Conservation (phyloP, 2,797 vertebrate species). For the Notoglanidium macrostoma region DNA sequence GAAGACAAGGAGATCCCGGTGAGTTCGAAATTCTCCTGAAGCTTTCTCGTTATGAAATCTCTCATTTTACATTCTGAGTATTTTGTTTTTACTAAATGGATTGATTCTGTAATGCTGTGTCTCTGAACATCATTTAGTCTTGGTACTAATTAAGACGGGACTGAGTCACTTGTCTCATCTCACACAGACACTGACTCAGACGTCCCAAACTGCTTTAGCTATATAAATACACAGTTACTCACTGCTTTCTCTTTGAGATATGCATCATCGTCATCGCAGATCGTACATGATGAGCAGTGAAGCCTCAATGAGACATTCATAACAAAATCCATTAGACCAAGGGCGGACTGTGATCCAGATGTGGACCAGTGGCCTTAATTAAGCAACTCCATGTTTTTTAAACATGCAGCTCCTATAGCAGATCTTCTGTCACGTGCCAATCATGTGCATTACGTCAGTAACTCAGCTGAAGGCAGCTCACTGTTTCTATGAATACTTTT, state of each 20-base stretch:
- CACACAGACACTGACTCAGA: conserved; percentile 12
- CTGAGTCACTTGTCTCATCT: conserved; percentile 6
- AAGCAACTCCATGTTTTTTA: not conserved
- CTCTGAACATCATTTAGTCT: not conserved
- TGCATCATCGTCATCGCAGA: not conserved
- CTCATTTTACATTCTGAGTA: not conserved
- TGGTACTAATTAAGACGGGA: not conserved
- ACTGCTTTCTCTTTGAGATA: conserved; percentile 14
- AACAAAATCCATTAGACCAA: not conserved
- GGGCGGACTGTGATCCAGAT: not conserved
- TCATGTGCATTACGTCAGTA: not conserved
- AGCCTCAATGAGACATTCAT: not conserved
- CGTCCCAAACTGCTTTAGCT: not conserved
- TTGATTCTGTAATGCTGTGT: not conserved
- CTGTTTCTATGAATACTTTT: no score
- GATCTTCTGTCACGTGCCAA: not conserved
- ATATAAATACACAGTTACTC: conserved; percentile 4
- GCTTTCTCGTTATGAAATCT: conserved; percentile 27
- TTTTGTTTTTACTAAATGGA: not conserved
- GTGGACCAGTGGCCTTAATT: not conserved
- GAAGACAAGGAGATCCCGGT: conserved; percentile 89
- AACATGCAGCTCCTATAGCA: not conserved
- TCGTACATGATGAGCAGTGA: not conserved
- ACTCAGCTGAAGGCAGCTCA: not conserved
- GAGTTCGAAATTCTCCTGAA: conserved; percentile 61